These are phyloP conservation scores for Amphipoea lucens DNA, from an alignment of 2,888 invertebrate species.

Conservation along the genomic window DNA sequence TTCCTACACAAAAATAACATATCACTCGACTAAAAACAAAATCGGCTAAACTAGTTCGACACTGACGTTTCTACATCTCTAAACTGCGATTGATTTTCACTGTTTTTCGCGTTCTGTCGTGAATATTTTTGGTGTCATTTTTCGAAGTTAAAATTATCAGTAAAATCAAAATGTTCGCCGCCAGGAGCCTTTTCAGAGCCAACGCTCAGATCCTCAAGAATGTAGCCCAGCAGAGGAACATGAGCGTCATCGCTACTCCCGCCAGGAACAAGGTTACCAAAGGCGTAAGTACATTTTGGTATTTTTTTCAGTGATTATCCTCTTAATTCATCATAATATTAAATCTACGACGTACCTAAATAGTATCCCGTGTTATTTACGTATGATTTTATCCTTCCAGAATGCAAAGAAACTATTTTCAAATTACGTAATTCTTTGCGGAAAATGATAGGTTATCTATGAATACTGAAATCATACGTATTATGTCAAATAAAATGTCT, in stretches of 20 bases:
- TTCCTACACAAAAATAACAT: rapidly evolving
- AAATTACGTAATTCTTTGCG: conserved; percentile 70
- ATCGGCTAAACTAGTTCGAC: conserved; percentile 28
- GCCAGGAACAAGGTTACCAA: conserved; percentile 79
- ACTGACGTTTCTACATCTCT: conserved; percentile 20
- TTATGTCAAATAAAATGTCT: background rate
- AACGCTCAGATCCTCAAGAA: conserved; percentile 79
- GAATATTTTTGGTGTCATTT: conserved; percentile 54
- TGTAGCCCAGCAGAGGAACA: conserved; percentile 81
- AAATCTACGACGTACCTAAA: background rate
- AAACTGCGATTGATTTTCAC: conserved; percentile 50
- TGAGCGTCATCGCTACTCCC: conserved; percentile 80
- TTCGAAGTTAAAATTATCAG: conserved; percentile 41
- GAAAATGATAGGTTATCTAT: conserved; percentile 63
- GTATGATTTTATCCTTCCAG: background rate
- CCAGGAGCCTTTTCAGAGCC: conserved; percentile 79
- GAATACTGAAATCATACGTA: background rate
- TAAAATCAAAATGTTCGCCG: conserved; percentile 80
- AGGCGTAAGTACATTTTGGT: conserved; percentile 75
- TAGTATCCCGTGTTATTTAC: background rate
- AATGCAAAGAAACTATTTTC: conserved; percentile 5
- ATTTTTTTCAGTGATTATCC: background rate
- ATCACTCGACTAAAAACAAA: background rate
- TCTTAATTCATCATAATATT: background rate
- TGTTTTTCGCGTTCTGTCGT: conserved; percentile 21